Conservation (phyloP, 2,113 vertebrate species). For the Hemibates koningsi region DNA sequence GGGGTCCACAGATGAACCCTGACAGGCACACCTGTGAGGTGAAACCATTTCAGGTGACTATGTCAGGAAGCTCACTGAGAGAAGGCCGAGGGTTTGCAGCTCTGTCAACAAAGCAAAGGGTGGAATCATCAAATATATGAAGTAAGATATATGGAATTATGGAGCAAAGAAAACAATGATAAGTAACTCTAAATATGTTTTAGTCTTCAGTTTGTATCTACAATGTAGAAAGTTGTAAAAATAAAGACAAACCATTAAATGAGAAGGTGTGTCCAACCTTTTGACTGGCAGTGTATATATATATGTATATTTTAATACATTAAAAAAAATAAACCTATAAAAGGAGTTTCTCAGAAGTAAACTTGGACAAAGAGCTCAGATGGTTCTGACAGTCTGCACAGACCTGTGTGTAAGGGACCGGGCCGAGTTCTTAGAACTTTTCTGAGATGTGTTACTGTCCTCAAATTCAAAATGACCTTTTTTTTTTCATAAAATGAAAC, state of each 20-base stretch:
- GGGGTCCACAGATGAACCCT: background rate
- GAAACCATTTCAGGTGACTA: background rate
- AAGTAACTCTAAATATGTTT: background rate
- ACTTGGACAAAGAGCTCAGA: background rate
- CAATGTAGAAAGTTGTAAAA: background rate
- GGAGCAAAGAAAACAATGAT: background rate
- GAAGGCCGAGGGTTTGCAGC: background rate
- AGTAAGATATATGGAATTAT: background rate
- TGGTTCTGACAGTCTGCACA: background rate
- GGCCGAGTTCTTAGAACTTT: too few relatives aligned
- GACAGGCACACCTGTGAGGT: background rate
- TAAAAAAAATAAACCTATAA: background rate
- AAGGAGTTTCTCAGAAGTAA: background rate
- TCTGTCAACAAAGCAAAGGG: background rate
- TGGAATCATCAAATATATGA: background rate
- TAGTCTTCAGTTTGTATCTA: background rate
- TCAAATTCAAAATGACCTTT: background rate
- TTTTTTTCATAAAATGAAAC: background rate
- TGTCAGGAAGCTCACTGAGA: background rate
- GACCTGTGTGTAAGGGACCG: background rate
- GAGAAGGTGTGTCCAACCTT: fast-evolving
- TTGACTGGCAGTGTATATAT: background rate
- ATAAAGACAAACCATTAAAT: background rate
- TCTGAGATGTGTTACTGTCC: background rate
- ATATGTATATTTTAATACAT: too few relatives aligned